Conservation (phyloP, 2,797 vertebrate genomes). For the Naso thynnoides region DNA sequence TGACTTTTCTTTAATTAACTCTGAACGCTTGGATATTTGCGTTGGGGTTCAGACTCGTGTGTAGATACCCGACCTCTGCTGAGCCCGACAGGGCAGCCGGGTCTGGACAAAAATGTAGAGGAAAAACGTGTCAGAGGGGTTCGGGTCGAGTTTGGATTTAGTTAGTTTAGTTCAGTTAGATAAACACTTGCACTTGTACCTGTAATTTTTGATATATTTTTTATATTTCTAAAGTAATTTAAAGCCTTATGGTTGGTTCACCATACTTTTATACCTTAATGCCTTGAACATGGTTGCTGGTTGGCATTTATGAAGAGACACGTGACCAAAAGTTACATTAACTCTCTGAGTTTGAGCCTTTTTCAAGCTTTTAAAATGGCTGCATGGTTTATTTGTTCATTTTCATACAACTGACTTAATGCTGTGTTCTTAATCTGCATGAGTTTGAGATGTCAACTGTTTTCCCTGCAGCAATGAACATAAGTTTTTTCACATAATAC, state of each 20-base stretch:
- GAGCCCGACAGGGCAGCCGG: no score
- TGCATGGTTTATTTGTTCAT: not conserved
- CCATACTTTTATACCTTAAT: not conserved
- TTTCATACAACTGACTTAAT: not conserved
- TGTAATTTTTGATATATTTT: no score
- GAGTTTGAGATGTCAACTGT: not conserved
- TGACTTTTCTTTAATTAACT: not conserved
- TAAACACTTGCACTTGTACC: no score
- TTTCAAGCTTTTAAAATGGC: not conserved
- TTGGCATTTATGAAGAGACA: not conserved
- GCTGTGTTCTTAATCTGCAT: not conserved
- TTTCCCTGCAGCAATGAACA: not conserved
- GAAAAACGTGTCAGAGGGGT: no score
- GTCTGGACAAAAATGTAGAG: no score
- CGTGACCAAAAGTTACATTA: not conserved
- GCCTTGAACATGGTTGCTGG: not conserved
- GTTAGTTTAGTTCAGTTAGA: no score
- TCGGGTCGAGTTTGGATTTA: no score
- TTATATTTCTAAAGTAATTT: no score
- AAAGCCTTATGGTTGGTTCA: not conserved
- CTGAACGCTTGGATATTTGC: no score
- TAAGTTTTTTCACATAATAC: not conserved
- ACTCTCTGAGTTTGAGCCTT: not conserved
- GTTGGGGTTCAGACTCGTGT: not conserved
- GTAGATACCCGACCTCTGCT: no score